phyloP scores from a whole-genome alignment of 2,113 vertebrate species.

The Epinephelus fuscoguttatus region DNA sequence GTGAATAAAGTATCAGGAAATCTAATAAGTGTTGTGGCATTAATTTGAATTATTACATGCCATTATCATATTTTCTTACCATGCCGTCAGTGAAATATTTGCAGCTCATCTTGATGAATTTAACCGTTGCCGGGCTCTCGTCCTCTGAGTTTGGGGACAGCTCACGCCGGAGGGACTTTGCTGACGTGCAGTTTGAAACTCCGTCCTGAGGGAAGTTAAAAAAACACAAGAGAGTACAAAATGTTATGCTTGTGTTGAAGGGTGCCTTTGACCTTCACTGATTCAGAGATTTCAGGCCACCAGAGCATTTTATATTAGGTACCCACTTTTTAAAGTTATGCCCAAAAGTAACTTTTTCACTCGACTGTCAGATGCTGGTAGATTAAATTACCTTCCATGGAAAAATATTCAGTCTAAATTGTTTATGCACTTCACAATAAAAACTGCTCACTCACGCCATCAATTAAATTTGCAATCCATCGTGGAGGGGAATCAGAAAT shows the following conservation, averaged over 20 bases:
- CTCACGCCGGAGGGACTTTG: slow-evolving; percentile 87
- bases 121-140: slow-evolving; percentile 91
- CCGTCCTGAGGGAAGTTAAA: slow-evolving; percentile 84
- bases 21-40: too few relatives aligned
- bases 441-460: background rate
- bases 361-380: background rate
- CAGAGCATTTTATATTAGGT: background rate
- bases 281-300: background rate
- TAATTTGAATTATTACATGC: too few relatives aligned
- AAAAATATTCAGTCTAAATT: background rate
- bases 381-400: background rate
- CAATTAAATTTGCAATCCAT: background rate
- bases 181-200: slow-evolving; percentile 85
- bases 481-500: background rate
- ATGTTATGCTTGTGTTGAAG: background rate
- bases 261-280: background rate
- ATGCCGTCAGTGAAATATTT: slow-evolving; percentile 98
- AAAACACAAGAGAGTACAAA: slow-evolving; percentile 11
- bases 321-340: background rate
- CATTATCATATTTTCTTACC: slow-evolving; percentile 80
- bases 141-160: slow-evolving; percentile 94
- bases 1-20: background rate
- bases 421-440: background rate
- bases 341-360: background rate
- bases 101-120: slow-evolving; percentile 99